Evolutionary conservation across 2,113 vertebrate species (phyloP), one percentile per base, ranked within the genome.

Genomic region (Zonotrichia leucophrys): DNA sequence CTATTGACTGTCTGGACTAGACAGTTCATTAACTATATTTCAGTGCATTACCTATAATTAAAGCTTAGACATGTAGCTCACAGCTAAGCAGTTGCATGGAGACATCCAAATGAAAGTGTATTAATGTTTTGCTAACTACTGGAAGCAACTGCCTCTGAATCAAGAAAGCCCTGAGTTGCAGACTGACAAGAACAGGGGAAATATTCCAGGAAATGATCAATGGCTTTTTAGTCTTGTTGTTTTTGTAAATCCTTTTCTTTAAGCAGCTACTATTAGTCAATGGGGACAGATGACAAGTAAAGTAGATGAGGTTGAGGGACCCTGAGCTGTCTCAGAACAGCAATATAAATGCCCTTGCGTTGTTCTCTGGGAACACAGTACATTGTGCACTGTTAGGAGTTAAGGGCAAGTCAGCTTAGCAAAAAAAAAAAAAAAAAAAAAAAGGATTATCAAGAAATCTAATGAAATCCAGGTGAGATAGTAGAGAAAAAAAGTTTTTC

Each of bases 31-130:
- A 96, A 69, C 55, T 73, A n/a, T 83, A 86, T 77, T 78, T 88
- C 83, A 90, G 63, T 80, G 85, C 85, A 94, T 92, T 96, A 92
- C 53, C 72, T 80, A 50, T 92, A 94, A 92, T 92, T 95, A 93
- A 90, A 80, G 63, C 53, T 83, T 83, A 90, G 83, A 62, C 68
- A 70, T 87, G 18, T 82, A 77, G 37, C 58, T 92, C 72, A 88
- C 28, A 63, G 41, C 66, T 77, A 86, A 82, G 72, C 25, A 49
- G 58, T 72, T 87, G n/a, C 20, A 67, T 49, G 74, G 56, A 94
- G 81, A 79, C 53, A 64, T 76, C 10, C 12, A 82, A 90, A 82
- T 59, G 31, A 60, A 85, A 70, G 35, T 47, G 12, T 70, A 83
- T 62, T 86, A 77, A 49, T 70, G 55, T 77, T 93, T 93, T 64